Percentiles rank a stretch among this genome's conserved stretches.
These are phyloP conservation scores for Morus bassanus DNA, from an alignment of 2,797 vertebrate species.

Conservation along the genomic window DNA sequence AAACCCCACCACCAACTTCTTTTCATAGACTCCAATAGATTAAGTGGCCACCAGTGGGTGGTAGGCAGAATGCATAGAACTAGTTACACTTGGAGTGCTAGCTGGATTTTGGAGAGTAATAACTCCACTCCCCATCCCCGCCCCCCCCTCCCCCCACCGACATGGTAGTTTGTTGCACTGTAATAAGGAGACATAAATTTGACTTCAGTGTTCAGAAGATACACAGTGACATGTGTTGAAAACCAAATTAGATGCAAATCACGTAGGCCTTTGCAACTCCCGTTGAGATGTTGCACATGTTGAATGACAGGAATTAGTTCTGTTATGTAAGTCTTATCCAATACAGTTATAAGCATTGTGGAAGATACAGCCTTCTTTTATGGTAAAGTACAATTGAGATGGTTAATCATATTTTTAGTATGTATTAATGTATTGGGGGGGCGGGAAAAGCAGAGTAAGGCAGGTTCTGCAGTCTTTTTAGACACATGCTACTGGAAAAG, in stretches of 20 bases:
- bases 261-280: not conserved
- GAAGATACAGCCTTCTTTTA: not conserved
- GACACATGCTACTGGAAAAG: not conserved
- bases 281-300: not conserved
- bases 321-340: not conserved
- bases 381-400: not conserved
- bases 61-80: not conserved
- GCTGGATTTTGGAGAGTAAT: not conserved
- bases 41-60: not conserved
- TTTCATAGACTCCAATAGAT: not conserved
- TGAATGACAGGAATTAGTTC: not conserved
- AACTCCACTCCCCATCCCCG: no score
- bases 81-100: not conserved
- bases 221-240: not conserved
- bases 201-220: not conserved
- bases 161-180: not conserved
- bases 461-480: not conserved
- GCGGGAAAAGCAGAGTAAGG: not conserved
- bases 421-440: not conserved
- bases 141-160: no score
- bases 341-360: not conserved
- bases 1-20: not conserved
- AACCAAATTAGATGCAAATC: not conserved
- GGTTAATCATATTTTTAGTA: not conserved
- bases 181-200: not conserved